phyloP scores from a whole-genome alignment of 2,888 invertebrate species.

The Euclidia mi region DNA sequence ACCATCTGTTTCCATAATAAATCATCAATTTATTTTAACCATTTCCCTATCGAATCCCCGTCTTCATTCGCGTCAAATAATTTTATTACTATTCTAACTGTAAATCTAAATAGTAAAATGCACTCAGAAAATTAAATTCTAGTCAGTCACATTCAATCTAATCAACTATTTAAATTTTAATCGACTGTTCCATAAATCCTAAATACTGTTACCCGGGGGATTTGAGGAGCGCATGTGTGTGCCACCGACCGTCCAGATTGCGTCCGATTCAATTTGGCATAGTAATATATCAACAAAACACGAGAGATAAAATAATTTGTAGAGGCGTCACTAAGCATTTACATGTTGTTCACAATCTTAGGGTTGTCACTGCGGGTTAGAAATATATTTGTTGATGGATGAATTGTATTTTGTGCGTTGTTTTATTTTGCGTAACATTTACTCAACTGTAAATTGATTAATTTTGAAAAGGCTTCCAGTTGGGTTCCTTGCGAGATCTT shows the following conservation, averaged over 20 bases:
- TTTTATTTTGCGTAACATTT: too few relatives aligned
- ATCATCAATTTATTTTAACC: too few relatives aligned
- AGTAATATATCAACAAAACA: constrained; percentile 87
- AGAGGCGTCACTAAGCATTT: constrained; percentile 84
- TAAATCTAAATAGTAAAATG: constrained; percentile 6
- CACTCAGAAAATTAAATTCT: constrained; percentile 19
- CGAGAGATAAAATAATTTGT: constrained; percentile 85
- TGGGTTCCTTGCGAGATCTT: too few relatives aligned
- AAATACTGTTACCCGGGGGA: constrained; percentile 64
- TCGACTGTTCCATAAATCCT: constrained; percentile 47
- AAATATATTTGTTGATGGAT: constrained; percentile 8
- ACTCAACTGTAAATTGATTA: too few relatives aligned
- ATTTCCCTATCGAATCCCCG: too few relatives aligned
- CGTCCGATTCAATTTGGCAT: constrained; percentile 85
- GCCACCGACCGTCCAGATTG: constrained; percentile 76
- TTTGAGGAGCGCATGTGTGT: constrained; percentile 73
- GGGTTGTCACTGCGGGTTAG: constrained; percentile 60
- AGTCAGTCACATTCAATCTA: constrained; percentile 20
- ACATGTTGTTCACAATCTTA: constrained; percentile 63
- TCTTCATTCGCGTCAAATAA: too few relatives aligned
- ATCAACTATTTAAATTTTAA: constrained; percentile 34
- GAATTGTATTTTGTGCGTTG: not conserved
- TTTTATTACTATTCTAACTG: too few relatives aligned
- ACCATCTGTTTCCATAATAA: too few relatives aligned
- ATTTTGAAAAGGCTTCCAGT: too few relatives aligned